A percentile compares a stretch with the other conserved stretches of the same genome.
Conservation (phyloP, 2,113 vertebrate species). For the Sakesphorus luctuosus region DNA sequence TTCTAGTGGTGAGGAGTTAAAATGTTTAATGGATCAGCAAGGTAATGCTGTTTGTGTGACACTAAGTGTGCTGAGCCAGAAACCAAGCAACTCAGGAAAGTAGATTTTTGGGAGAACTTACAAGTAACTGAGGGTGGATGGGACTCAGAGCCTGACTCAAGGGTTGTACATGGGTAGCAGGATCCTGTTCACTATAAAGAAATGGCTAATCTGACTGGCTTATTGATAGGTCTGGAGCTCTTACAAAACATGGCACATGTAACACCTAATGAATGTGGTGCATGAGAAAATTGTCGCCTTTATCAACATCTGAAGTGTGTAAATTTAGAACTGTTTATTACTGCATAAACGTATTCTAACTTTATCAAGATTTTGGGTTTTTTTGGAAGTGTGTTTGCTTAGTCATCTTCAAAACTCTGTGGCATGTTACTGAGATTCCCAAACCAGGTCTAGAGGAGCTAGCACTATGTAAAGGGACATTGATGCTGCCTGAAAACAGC, state of each 20-base stretch:
- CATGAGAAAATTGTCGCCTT: neutral
- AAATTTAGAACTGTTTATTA: neutral
- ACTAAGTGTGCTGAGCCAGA: neutral
- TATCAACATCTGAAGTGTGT: neutral
- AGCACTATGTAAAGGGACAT: neutral
- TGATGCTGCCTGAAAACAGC: neutral
- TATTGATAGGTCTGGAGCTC: neutral
- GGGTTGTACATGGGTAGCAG: neutral
- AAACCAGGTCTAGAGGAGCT: neutral
- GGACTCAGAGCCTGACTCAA: rapidly evolving
- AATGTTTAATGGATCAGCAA: neutral
- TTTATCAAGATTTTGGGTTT: neutral
- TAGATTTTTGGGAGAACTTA: neutral
- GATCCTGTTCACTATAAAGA: neutral
- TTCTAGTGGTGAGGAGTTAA: neutral
- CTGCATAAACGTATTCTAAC: neutral
- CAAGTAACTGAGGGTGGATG: rapidly evolving
- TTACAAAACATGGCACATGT: neutral
- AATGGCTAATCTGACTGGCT: neutral
- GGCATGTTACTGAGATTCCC: neutral
- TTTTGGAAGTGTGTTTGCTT: neutral
- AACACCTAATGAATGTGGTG: rapidly evolving
- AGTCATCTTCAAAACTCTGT: neutral
- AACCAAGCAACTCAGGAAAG: neutral
- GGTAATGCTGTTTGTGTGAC: neutral